phyloP scores from a whole-genome alignment of 2,888 invertebrate genomes.

The Panorpa germanica region DNA sequence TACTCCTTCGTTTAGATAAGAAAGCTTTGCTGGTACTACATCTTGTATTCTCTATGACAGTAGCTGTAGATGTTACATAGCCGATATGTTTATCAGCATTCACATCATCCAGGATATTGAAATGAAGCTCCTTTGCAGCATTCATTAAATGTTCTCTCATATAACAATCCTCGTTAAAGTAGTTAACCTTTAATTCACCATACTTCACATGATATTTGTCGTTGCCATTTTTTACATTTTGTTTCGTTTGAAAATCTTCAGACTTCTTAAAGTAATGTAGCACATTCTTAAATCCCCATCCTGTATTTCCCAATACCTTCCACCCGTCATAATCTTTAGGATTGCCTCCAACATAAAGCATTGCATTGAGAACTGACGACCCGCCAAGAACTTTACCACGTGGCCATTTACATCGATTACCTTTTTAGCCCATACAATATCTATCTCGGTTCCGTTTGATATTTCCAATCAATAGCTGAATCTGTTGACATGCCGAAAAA shows the following conservation, averaged over 20 bases:
- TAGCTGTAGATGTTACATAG: constrained; percentile 13
- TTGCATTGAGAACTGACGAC: constrained; percentile 6
- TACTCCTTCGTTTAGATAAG: constrained; percentile 15
- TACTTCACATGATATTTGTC: constrained; percentile 6
- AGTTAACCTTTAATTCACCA: constrained; percentile 3
- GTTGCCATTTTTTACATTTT: constrained; percentile 6
- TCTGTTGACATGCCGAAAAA: constrained; percentile 68
- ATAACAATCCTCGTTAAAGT: too few relatives aligned
- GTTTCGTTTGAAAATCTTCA: constrained; percentile 3
- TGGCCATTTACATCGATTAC: constrained; percentile 3
- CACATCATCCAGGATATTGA: constrained; percentile 7
- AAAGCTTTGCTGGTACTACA: constrained; percentile 19
- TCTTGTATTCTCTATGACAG: constrained; percentile 13
- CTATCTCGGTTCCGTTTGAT: constrained; percentile 62
- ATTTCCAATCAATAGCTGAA: constrained; percentile 86
- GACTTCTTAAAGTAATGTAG: constrained; percentile 10
- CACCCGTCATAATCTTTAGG: constrained; percentile 5
- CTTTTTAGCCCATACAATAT: constrained; percentile 7
- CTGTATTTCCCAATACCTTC: constrained; percentile 4
- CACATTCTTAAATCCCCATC: constrained; percentile 6
- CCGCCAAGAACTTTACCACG: constrained; percentile 12
- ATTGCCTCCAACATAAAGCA: constrained; percentile 6
- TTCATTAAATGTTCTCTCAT: constrained; percentile 9
- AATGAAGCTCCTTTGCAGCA: constrained; percentile 10
- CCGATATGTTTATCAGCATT: constrained; percentile 13